These are phyloP conservation scores for Drosophila nikananu DNA, from an alignment of 1,140 invertebrate species.

Conservation along the genomic window DNA sequence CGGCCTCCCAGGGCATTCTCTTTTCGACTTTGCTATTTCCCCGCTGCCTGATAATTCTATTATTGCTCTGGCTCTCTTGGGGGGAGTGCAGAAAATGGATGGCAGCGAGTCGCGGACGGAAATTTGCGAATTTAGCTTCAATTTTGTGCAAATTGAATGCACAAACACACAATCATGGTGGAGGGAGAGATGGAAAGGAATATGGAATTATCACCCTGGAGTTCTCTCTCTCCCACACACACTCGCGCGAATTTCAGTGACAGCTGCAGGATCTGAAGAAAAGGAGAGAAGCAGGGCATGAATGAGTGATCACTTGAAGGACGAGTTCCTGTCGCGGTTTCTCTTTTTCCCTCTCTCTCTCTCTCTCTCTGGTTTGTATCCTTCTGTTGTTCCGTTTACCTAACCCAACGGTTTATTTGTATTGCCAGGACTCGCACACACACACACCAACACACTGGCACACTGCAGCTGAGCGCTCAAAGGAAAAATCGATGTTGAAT, in stretches of 20 bases:
- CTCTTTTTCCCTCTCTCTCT: background rate
- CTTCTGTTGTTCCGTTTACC: conserved; percentile 46
- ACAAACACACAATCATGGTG: conserved; percentile 42
- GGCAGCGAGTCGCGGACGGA: conserved; percentile 65
- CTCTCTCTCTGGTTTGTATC: conserved; percentile 7
- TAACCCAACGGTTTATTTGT: conserved; percentile 43
- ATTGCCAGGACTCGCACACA: conserved; percentile 35
- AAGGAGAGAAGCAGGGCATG: conserved; percentile 14
- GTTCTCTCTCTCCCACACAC: conserved; percentile 15
- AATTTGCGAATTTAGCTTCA: conserved; percentile 51
- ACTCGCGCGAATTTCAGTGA: conserved; percentile 24
- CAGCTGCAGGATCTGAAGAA: conserved; percentile 40
- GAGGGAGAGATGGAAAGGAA: background rate
- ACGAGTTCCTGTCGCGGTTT: conserved; percentile 2
- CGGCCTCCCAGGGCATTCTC: conserved; percentile 70
- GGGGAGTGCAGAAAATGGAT: conserved; percentile 56
- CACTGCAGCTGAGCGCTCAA: conserved; percentile 34
- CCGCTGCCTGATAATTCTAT: conserved; percentile 65
- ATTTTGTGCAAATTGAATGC: conserved; percentile 73
- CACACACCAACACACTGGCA: background rate
- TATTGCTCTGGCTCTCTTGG: conserved; percentile 52
- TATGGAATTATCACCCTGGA: conserved; percentile 18
- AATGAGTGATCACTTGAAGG: conserved; percentile 31
- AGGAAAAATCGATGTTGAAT: conserved; percentile 57
- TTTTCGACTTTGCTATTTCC: conserved; percentile 21